A percentile compares a stretch with the other conserved stretches of the same genome.
Evolutionary conservation across 2,797 vertebrate species (phyloP).

Genomic region (Lophotriccus pileatus): DNA sequence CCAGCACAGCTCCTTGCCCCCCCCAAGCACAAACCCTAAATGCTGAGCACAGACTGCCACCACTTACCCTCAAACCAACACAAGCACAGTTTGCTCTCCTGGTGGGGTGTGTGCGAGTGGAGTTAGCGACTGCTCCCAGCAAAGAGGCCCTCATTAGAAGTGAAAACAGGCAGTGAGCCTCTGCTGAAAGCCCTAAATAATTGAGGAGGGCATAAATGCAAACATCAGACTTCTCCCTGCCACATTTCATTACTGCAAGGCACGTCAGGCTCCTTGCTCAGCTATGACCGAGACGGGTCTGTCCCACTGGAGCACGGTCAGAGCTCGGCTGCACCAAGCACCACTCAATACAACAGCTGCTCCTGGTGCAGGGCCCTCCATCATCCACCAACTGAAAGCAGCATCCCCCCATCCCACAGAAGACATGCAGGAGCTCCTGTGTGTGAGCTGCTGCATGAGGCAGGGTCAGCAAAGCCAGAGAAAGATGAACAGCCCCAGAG

Average conservation of each 20-base stretch:
- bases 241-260: background rate
- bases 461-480: background rate
- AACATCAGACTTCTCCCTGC: slow-evolving; percentile 6
- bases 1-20: background rate
- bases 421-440: background rate
- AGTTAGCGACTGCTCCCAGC: slow-evolving; percentile 1
- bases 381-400: background rate
- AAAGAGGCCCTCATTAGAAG: slow-evolving; percentile 6
- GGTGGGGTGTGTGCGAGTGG: accelerated
- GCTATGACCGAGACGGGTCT: background rate
- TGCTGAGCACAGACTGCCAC: background rate
- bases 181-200: slow-evolving; percentile 50
- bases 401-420: accelerated
- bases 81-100: background rate
- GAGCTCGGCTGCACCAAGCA: background rate
- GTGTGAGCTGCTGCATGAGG: background rate
- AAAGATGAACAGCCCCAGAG: background rate
- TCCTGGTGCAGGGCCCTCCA: background rate
- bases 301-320: background rate
- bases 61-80: background rate
- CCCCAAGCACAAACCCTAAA: background rate
- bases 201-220: slow-evolving; percentile 25
- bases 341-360: background rate
- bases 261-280: background rate
- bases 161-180: background rate